A percentile compares a stretch with the other conserved stretches of the same genome.
Conservation (phyloP, 2,797 vertebrate genomes). For the Sebastes iracundus region DNA sequence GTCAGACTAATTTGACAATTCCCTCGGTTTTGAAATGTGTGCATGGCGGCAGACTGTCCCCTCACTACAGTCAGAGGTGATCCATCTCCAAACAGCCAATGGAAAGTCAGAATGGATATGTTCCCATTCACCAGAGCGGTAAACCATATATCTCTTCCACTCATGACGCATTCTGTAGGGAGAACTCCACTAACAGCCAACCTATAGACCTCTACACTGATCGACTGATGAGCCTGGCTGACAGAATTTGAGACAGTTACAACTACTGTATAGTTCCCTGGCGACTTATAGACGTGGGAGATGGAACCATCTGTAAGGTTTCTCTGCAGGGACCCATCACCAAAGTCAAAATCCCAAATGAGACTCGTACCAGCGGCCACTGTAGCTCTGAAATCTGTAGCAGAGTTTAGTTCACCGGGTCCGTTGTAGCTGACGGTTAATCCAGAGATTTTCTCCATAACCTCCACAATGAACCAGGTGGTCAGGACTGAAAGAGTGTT, state of each 20-base stretch:
- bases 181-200: slow-evolving; percentile 70
- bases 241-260: slow-evolving; percentile 75
- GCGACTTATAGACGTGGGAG: slow-evolving; percentile 73
- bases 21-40: slow-evolving; percentile 74
- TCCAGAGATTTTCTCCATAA: slow-evolving; percentile 76
- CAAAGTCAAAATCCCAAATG: slow-evolving; percentile 83
- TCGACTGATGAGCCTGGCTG: slow-evolving; percentile 55
- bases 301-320: slow-evolving; percentile 57
- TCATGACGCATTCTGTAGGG: slow-evolving; percentile 68
- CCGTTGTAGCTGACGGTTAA: slow-evolving; percentile 66
- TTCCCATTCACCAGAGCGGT: slow-evolving; percentile 72
- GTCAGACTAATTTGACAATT: slow-evolving; percentile 68
- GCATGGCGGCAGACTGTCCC: slow-evolving; percentile 61
- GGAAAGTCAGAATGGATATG: slow-evolving; percentile 65
- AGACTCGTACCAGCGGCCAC: slow-evolving; percentile 71
- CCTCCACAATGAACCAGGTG: slow-evolving; percentile 65
- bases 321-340: slow-evolving; percentile 72
- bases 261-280: slow-evolving; percentile 75
- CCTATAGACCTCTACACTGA: slow-evolving; percentile 70
- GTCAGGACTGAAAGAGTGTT: slow-evolving; percentile 69
- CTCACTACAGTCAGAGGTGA: slow-evolving; percentile 45
- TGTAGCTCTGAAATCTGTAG: slow-evolving; percentile 66
- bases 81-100: slow-evolving; percentile 82
- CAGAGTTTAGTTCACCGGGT: slow-evolving; percentile 67
- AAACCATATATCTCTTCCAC: slow-evolving; percentile 50